Evolutionary conservation across 2,113 vertebrate species (phyloP).

Genomic region (Ptilonorhynchus violaceus): DNA sequence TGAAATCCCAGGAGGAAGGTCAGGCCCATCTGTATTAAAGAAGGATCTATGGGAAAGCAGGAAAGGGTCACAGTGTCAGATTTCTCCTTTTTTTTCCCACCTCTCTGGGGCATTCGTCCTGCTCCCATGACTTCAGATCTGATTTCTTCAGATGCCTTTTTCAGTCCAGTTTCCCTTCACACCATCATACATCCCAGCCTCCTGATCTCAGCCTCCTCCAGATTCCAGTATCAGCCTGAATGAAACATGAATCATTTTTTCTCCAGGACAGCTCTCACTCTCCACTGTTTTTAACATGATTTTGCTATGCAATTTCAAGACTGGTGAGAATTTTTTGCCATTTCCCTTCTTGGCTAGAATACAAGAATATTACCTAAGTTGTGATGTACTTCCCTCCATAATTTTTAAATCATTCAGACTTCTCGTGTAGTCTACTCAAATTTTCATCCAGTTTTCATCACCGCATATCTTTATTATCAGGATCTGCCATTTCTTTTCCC

Average conservation of each 20-base stretch:
- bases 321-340: not conserved
- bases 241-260: not conserved
- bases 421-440: not conserved
- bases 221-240: not conserved
- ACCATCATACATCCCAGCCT: not conserved
- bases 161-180: conserved; percentile 30
- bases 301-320: not conserved
- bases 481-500: not conserved
- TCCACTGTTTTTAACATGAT: not conserved
- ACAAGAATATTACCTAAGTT: conserved; percentile 9
- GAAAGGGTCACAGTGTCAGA: conserved; percentile 24
- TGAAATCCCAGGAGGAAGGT: not conserved
- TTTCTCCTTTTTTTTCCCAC: conserved; percentile 20
- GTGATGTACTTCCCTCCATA: not conserved
- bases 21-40: not conserved
- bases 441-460: conserved; percentile 20
- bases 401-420: conserved; percentile 9
- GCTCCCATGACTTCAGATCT: conserved; percentile 52
- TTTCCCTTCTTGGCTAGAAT: not conserved
- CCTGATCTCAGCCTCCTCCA: not conserved
- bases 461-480: not conserved
- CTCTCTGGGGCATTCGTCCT: conserved; percentile 37
- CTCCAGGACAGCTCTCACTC: not conserved
- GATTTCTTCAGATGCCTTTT: conserved; percentile 50
- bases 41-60: conserved; percentile 51